Conservation (phyloP, 2,113 vertebrate genomes). For the Alexandromys fortis region DNA sequence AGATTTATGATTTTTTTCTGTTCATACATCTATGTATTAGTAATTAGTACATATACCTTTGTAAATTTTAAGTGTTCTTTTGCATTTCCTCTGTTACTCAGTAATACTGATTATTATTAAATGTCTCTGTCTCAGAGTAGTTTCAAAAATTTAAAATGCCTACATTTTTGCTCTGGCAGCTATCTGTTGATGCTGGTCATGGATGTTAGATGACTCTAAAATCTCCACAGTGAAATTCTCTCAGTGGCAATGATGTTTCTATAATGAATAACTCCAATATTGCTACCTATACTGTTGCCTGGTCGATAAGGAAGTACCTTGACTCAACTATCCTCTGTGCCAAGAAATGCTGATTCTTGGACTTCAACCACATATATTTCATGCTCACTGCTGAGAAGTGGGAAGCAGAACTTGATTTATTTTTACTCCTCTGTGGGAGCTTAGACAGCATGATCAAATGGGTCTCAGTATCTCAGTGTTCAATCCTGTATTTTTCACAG, state of each 20-base stretch:
- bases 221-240: neutral
- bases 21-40: neutral
- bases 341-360: neutral
- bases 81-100: neutral
- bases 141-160: neutral
- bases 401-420: neutral
- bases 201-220: neutral
- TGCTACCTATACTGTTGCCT: neutral
- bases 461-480: neutral
- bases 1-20: neutral
- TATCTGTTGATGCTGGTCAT: neutral
- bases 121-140: neutral
- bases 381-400: neutral
- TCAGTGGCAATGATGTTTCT: neutral
- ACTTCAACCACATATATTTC: neutral
- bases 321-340: neutral
- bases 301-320: neutral
- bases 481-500: neutral
- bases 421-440: neutral
- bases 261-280: neutral
- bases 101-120: neutral
- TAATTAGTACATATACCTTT: neutral
- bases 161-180: neutral
- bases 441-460: neutral
- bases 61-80: neutral